Evolutionary conservation across 2,113 vertebrate genomes (phyloP).

Genomic region (Geococcyx californianus): DNA sequence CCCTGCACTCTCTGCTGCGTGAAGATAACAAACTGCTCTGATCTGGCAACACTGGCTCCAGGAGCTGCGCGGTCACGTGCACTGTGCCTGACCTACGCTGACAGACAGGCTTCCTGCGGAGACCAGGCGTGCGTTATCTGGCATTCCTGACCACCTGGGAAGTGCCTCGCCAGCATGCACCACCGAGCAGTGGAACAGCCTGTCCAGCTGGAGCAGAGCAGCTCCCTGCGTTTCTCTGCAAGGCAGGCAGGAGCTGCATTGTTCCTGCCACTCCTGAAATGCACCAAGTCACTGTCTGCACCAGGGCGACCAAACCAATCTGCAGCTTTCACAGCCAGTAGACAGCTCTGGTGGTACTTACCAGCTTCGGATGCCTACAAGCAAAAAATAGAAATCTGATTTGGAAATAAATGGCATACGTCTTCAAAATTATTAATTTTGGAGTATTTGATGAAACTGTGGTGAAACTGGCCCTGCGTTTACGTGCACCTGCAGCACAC

Average conservation of each 20-base stretch:
- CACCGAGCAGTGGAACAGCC: background rate
- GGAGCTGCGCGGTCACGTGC: fast-evolving
- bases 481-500: background rate
- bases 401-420: fast-evolving
- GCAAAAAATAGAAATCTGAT: background rate
- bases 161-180: background rate
- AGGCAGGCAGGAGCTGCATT: background rate
- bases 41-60: background rate
- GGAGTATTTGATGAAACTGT: background rate
- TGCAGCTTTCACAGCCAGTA: background rate
- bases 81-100: fast-evolving
- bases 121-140: fast-evolving
- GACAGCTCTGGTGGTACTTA: background rate
- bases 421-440: background rate
- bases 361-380: background rate
- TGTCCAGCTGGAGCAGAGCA: fast-evolving
- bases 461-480: fast-evolving
- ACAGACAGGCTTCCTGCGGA: background rate
- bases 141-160: background rate
- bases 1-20: background rate
- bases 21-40: background rate
- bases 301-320: background rate
- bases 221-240: fast-evolving
- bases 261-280: background rate
- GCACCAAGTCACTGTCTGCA: fast-evolving